Evolutionary conservation across 2,797 vertebrate genomes (phyloP), one percentile per base, ranked within the genome.

Genomic region (Tenualosa ilisha): DNA sequence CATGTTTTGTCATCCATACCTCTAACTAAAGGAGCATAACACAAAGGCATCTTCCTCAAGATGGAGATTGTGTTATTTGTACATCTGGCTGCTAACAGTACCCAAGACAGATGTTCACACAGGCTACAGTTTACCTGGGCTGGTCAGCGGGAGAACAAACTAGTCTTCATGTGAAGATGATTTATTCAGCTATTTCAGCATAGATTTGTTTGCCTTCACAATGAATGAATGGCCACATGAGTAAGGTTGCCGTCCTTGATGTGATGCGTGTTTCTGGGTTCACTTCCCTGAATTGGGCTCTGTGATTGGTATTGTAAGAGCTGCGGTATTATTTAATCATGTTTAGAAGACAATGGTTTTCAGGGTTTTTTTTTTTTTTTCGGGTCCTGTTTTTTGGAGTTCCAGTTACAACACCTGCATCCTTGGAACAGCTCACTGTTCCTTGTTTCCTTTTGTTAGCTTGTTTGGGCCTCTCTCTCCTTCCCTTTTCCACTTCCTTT

Each of bases 341-440:
- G 43, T 22, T 63, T 46, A 17, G 81, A 68, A 63, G 84, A 90
- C 88, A 89, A 89, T 90, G 84, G 56, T 86, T 88, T 84, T 81
- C 65, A 54, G 31, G 31, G 0, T 51, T 51, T 51, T 51, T 51
- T 51, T 84, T 82, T 82, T 81, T 84, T 88, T 90, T 68, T 68
- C 24, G 63, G 26, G 13, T 46, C 54, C 54, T 56, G 54, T 79
- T 79, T 40, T 79, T 79, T 22, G 46, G 46, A 82, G 59, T 81
- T 46, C 81, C 43, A 72, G 53, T 79, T 46, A 24, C 86, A 86
- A 86, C 86, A 89, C 85, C 85, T 9, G 9, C 68, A 31, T 68
- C 24, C 50, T 72, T 50, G n/a, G 24, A 81, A 61, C 20, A 24
- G n/a, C 56, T 84, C 83, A 61, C 56, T 24, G 56, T 79, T 83